These are phyloP conservation scores for Neostethus bicornis DNA, from an alignment of 2,797 vertebrate species.

Conservation along the genomic window DNA sequence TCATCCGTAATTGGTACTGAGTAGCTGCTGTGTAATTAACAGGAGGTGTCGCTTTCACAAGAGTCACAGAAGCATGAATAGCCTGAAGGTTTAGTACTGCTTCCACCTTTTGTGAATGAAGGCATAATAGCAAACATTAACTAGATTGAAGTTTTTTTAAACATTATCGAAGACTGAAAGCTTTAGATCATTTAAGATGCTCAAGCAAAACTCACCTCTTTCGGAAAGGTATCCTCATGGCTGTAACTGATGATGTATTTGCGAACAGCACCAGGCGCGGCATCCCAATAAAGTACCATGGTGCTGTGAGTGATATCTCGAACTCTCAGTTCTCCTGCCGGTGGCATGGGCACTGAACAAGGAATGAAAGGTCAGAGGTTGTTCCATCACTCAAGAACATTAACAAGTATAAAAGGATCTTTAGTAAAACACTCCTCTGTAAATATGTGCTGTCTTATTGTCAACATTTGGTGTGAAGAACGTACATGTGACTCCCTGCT, in stretches of 20 bases:
- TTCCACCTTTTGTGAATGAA: too few relatives aligned
- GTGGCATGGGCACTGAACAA: slow-evolving; percentile 87
- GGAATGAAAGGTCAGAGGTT: slow-evolving; percentile 8
- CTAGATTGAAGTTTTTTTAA: too few relatives aligned
- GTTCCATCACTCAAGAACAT: not conserved
- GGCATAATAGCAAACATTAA: too few relatives aligned
- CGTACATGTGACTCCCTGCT: slow-evolving; percentile 94
- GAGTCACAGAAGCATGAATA: too few relatives aligned
- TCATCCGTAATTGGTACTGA: too few relatives aligned
- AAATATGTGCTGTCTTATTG: not conserved
- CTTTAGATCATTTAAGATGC: not conserved
- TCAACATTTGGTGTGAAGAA: slow-evolving; percentile 3
- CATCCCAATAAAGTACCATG: slow-evolving; percentile 90
- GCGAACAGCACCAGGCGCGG: slow-evolving; percentile 87
- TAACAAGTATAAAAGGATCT: not conserved
- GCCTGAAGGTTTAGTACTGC: too few relatives aligned
- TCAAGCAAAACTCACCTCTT: slow-evolving; percentile 83
- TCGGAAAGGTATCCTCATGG: slow-evolving; percentile 83
- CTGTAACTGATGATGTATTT: slow-evolving; percentile 92
- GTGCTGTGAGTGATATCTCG: slow-evolving; percentile 93
- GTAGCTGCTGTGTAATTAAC: too few relatives aligned
- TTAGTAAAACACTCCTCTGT: not conserved
- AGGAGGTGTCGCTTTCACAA: slow-evolving; percentile 4
- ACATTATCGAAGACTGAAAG: too few relatives aligned
- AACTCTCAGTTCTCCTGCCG: slow-evolving; percentile 83